Percentiles rank a stretch among this genome's conserved stretches.
phyloP scores from a whole-genome alignment of 2,113 vertebrate species.

The Amblyornis subalaris region DNA sequence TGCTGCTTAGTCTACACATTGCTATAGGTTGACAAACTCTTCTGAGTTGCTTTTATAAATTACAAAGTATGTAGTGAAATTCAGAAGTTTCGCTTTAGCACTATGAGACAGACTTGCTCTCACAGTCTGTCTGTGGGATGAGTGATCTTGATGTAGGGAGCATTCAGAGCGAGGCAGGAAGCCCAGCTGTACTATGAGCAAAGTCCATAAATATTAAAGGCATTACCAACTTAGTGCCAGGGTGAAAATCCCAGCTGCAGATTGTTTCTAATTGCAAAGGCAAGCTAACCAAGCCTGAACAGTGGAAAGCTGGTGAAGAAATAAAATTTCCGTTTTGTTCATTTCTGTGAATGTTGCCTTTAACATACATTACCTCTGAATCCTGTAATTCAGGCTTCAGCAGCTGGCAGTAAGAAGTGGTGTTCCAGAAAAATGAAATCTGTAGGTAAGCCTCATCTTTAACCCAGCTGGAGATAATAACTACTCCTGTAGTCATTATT shows the following conservation, averaged over 20 bases:
- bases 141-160: neutral
- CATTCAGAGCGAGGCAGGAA: neutral
- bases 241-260: neutral
- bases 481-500: neutral
- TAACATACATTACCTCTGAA: neutral
- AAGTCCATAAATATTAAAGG: neutral
- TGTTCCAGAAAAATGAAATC: neutral
- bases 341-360: neutral
- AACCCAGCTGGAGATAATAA: neutral
- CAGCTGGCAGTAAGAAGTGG: neutral
- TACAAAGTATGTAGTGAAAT: neutral
- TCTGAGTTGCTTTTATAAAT: neutral
- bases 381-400: slow-evolving; percentile 12
- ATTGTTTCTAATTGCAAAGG: neutral
- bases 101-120: neutral
- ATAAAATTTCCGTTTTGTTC: neutral
- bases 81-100: neutral
- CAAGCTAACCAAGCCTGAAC: neutral
- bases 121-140: neutral
- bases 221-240: neutral
- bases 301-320: neutral
- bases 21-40: slow-evolving; percentile 8
- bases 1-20: neutral
- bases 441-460: neutral
- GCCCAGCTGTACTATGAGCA: neutral